Percentiles rank a stretch among this genome's conserved stretches.
Evolutionary conservation across 2,888 invertebrate species (phyloP).

Genomic region (Amblyteles armatorius): DNA sequence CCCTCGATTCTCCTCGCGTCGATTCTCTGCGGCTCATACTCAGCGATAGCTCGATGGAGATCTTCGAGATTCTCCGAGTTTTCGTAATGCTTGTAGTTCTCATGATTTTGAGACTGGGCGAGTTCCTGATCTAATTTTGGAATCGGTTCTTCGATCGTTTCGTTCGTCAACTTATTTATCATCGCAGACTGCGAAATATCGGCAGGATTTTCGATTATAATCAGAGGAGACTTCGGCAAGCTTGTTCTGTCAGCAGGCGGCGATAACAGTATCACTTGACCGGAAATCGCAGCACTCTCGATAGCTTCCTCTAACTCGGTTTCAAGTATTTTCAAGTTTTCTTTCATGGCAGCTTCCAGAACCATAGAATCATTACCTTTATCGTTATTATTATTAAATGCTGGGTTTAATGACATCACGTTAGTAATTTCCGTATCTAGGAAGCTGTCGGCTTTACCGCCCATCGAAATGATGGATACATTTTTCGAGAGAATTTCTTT

Average conservation of each 20-base stretch:
- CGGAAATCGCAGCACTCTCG: conserved; percentile 45
- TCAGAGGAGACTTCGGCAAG: conserved; percentile 21
- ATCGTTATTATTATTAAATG: conserved; percentile 1
- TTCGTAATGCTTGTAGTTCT: conserved; percentile 59
- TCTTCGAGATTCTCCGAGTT: conserved; percentile 73
- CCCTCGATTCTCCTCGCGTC: conserved; percentile 60
- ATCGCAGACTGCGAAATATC: conserved; percentile 20
- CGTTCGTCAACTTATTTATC: not conserved
- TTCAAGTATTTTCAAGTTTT: conserved; percentile 40
- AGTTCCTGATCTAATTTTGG: conserved; percentile 63
- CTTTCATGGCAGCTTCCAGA: conserved; percentile 1
- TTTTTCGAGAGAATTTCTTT: conserved; percentile 36
- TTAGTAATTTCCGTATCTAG: not conserved
- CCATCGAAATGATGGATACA: conserved; percentile 29
- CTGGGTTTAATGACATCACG: not conserved
- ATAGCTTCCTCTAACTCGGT: conserved; percentile 49
- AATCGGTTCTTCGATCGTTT: not conserved
- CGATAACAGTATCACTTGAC: conserved; percentile 52
- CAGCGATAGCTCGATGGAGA: conserved; percentile 70
- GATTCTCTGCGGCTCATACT: conserved; percentile 78
- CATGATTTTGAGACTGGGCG: conserved; percentile 61
- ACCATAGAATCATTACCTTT: not conserved
- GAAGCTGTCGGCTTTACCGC: not conserved
- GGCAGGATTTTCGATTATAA: conserved; percentile 37
- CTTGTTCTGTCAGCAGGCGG: conserved; percentile 16